phyloP scores from a whole-genome alignment of 2,888 invertebrate species.

The Dasysyrphus tricinctus region DNA sequence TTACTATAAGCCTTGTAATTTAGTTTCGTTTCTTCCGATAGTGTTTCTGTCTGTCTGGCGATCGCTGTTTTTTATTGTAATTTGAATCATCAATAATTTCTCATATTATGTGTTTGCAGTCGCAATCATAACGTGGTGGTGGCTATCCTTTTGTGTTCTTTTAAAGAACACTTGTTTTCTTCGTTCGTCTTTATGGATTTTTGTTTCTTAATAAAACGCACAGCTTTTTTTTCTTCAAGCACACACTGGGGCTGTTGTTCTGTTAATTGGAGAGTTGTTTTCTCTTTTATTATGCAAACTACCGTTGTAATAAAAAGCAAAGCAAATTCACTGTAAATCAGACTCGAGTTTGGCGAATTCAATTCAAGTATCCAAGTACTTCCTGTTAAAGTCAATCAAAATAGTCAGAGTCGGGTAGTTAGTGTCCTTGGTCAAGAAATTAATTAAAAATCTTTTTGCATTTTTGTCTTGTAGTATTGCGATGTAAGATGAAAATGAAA shows the following conservation, averaged over 20 bases:
- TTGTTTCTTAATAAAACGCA: conserved; percentile 3
- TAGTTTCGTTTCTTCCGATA: not conserved
- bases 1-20: not conserved
- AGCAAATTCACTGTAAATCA: not conserved
- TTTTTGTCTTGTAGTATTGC: not conserved
- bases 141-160: conserved; percentile 8
- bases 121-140: not conserved
- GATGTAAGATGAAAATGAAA: not conserved
- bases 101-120: not conserved
- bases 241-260: not conserved
- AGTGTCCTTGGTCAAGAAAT: not conserved
- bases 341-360: not conserved
- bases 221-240: not conserved
- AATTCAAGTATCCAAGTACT: not conserved
- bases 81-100: conserved; percentile 47
- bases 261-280: not conserved
- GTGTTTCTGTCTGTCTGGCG: not conserved
- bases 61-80: not conserved
- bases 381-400: not conserved
- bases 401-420: not conserved
- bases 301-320: conserved; percentile 14
- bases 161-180: conserved; percentile 21
- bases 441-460: not conserved
- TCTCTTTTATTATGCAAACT: conserved; percentile 31
- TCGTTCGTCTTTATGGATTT: conserved; percentile 20